Percentiles rank a stretch among this genome's conserved stretches.
Evolutionary conservation across 1,140 invertebrate species (phyloP).

Genomic region (Homarus americanus): DNA sequence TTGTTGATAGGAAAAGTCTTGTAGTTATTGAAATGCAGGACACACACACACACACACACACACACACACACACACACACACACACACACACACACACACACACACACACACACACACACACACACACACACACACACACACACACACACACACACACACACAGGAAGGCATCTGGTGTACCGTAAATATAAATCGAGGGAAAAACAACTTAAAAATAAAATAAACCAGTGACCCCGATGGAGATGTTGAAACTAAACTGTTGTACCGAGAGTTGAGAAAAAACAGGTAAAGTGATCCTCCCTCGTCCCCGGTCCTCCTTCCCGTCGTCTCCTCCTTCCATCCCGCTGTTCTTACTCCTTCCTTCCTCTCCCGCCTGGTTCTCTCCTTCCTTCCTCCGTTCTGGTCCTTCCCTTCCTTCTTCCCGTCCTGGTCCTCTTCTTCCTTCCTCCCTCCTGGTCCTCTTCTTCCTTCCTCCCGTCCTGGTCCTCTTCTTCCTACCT

Average conservation of each 20-base stretch:
- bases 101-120: conserved; percentile 23
- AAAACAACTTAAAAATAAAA: too few species aligned
- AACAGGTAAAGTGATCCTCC: too few species aligned
- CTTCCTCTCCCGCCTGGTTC: neutral
- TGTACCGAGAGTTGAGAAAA: too few species aligned
- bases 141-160: neutral
- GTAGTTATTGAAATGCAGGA: too few species aligned
- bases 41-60: conserved; percentile 41
- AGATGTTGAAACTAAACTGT: too few species aligned
- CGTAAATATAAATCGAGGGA: too few species aligned
- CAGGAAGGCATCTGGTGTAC: too few species aligned
- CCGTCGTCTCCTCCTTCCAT: neutral
- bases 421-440: neutral
- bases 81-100: conserved; percentile 34
- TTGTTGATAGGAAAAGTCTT: too few species aligned
- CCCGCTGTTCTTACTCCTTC: neutral
- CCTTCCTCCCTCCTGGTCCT: too few species aligned
- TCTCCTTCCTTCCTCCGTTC: too few species aligned
- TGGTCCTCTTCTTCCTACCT: too few species aligned
- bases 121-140: conserved; percentile 19
- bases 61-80: conserved; percentile 34
- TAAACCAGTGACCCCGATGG: too few species aligned
- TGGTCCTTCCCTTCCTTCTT: neutral
- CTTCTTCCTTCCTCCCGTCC: neutral
- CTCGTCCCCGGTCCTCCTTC: neutral